Conservation (phyloP, 2,888 invertebrate species). For the Acanthopleura granulata region DNA sequence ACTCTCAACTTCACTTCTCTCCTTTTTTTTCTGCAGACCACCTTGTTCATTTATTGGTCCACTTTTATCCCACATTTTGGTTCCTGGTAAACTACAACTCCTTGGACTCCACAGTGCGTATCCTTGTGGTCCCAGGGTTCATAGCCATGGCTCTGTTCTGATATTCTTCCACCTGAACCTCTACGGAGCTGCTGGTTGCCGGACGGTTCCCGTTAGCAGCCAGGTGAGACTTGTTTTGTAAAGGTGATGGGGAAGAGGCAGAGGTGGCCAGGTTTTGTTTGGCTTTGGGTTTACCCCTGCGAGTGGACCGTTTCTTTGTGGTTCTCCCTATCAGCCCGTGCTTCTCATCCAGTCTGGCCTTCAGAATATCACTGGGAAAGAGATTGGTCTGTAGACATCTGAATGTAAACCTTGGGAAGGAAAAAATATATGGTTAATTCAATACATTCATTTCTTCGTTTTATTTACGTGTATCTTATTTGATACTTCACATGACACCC, state of each 20-base stretch:
- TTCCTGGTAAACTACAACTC: too few species aligned
- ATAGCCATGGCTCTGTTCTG: too few species aligned
- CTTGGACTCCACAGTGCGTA: too few species aligned
- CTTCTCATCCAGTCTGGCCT: slow-evolving; percentile 47
- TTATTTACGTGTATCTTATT: too few species aligned
- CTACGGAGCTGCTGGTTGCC: background rate
- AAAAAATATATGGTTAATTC: too few species aligned
- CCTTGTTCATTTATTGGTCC: too few species aligned
- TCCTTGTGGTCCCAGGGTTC: too few species aligned
- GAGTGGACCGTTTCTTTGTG: background rate
- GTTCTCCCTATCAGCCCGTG: background rate
- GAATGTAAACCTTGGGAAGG: slow-evolving; percentile 41
- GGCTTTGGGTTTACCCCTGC: background rate
- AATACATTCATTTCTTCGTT: too few species aligned
- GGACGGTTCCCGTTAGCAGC: background rate
- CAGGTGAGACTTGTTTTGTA: background rate
- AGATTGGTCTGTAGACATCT: slow-evolving; percentile 48
- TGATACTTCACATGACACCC: too few species aligned
- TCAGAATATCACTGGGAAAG: slow-evolving; percentile 51
- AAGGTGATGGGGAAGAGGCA: background rate
- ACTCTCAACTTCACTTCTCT: too few species aligned
- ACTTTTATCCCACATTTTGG: too few species aligned
- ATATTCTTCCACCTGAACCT: background rate
- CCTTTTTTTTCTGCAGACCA: too few species aligned
- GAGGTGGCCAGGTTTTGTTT: background rate